Conservation (phyloP, 2,113 vertebrate species). For the Hydropotes inermis region DNA sequence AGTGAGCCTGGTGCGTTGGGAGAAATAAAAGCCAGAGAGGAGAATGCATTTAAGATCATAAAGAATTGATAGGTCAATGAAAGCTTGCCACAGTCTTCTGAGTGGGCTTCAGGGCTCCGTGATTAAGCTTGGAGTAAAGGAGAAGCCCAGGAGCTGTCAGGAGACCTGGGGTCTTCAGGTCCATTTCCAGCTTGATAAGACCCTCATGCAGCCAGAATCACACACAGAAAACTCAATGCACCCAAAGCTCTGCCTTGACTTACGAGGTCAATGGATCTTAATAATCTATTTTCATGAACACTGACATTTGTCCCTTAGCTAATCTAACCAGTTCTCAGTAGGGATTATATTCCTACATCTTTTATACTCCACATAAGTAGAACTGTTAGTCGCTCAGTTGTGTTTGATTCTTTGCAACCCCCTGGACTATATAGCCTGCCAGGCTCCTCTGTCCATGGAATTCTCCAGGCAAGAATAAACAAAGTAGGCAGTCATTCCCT, state of each 20-base stretch:
- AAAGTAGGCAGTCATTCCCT: neutral
- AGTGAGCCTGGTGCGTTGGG: rapidly evolving
- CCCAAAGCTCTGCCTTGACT: neutral
- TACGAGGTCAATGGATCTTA: neutral
- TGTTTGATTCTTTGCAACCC: neutral
- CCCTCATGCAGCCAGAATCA: neutral
- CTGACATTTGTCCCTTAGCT: neutral
- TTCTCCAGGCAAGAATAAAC: neutral
- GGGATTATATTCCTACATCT: neutral
- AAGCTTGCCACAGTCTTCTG: neutral
- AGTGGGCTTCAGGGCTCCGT: neutral
- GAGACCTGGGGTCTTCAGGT: neutral
- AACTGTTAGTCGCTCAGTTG: neutral
- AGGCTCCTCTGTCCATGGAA: neutral
- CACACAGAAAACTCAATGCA: neutral
- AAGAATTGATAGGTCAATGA: neutral
- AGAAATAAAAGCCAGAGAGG: conserved; percentile 13
- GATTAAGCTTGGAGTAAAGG: neutral
- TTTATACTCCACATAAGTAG: neutral
- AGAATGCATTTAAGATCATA: neutral
- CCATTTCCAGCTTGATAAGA: neutral
- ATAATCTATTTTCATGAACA: neutral
- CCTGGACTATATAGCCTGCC: neutral
- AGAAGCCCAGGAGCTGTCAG: too few relatives aligned
- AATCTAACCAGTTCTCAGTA: neutral